A percentile compares a stretch with the other conserved stretches of the same genome.
Conservation (phyloP, 2,797 vertebrate species). For the Lepus townsendii region DNA sequence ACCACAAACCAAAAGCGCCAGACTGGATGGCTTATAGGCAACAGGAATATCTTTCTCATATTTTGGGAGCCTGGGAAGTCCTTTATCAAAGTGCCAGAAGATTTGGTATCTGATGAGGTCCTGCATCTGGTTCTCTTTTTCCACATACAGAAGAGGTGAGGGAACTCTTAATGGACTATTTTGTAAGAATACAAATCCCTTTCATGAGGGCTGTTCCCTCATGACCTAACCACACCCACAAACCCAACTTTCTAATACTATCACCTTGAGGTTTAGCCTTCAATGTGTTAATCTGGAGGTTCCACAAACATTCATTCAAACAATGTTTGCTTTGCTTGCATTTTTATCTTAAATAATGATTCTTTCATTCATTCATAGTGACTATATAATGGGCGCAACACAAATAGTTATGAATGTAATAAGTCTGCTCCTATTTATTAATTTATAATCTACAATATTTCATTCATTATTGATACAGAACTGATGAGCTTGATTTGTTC, state of each 20-base stretch:
- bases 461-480: not conserved
- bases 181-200: not conserved
- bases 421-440: not conserved
- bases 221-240: too few relatives aligned
- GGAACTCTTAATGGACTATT: not conserved
- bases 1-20: too few relatives aligned
- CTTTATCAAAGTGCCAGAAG: not conserved
- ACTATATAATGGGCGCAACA: not conserved
- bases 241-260: too few relatives aligned
- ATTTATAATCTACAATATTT: not conserved
- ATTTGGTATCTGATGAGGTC: not conserved
- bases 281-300: not conserved
- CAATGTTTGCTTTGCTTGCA: not conserved
- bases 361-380: not conserved
- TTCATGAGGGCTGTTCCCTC: rapidly evolving
- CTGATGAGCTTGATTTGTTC: not conserved
- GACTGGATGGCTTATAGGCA: not conserved
- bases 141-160: not conserved
- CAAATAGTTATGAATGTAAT: not conserved
- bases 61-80: not conserved
- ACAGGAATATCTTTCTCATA: not conserved
- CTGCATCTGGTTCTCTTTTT: not conserved
- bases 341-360: slow-evolving; percentile 19
- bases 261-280: not conserved
- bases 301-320: not conserved